A percentile compares a stretch with the other conserved stretches of the same genome.
These are phyloP conservation scores for Smithornis capensis DNA, from an alignment of 2,113 vertebrate species.

Conservation along the genomic window DNA sequence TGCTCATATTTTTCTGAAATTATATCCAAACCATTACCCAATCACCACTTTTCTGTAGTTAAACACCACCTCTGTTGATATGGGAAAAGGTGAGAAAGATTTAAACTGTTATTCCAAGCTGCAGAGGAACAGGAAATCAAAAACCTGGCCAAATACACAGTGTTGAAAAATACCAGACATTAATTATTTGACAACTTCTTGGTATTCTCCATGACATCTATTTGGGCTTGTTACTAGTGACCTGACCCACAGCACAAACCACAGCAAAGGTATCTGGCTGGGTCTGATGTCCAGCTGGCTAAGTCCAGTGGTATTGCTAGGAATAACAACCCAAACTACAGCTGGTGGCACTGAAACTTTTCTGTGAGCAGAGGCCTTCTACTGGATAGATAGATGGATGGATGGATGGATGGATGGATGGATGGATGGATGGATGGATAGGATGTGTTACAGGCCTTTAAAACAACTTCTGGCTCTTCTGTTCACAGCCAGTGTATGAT, in stretches of 20 bases:
- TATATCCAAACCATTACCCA: conserved; percentile 33
- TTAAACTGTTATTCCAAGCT: background rate
- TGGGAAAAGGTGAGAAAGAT: background rate
- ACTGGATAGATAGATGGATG: fast-evolving
- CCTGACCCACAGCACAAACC: background rate
- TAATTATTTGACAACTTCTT: background rate
- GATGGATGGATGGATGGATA: background rate
- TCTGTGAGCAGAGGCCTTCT: background rate
- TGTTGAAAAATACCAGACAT: background rate
- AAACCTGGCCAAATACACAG: background rate
- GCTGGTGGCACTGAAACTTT: background rate
- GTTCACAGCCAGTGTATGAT: fast-evolving
- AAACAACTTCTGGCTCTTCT: background rate
- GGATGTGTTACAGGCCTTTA: background rate
- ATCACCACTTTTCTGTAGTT: background rate
- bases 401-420: fast-evolving
- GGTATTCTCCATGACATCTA: background rate
- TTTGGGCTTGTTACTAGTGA: background rate
- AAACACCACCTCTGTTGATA: background rate
- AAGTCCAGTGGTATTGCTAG: fast-evolving
- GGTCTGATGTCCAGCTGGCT: background rate
- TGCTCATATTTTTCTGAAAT: conserved; percentile 13
- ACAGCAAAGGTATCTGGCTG: fast-evolving
- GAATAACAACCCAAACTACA: background rate
- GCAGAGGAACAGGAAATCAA: background rate